phyloP scores from a whole-genome alignment of 2,888 invertebrate genomes.

The Cheilosia pagana region DNA sequence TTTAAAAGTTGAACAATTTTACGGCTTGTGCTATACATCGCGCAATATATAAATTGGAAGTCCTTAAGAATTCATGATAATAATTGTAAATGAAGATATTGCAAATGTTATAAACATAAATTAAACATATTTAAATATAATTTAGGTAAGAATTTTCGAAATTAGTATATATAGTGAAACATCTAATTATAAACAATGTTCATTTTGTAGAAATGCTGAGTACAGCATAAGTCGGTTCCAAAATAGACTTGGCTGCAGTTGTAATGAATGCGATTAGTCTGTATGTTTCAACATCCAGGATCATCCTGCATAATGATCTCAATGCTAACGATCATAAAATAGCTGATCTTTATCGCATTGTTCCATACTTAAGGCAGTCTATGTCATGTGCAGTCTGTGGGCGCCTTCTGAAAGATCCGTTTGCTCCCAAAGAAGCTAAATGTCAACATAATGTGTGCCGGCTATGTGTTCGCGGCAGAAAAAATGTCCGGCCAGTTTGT shows the following conservation, averaged over 20 bases:
- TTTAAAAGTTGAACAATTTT: slow-evolving; percentile 20
- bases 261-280: slow-evolving; percentile 80
- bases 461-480: slow-evolving; percentile 92
- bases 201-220: slow-evolving; percentile 23
- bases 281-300: slow-evolving; percentile 80
- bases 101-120: not conserved
- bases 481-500: slow-evolving; percentile 93
- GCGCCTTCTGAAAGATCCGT: slow-evolving; percentile 91
- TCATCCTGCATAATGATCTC: slow-evolving; percentile 78
- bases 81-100: slow-evolving; percentile 52
- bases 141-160: not conserved
- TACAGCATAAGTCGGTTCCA: slow-evolving; percentile 4
- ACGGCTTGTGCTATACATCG: not conserved
- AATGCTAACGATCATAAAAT: slow-evolving; percentile 86
- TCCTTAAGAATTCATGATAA: slow-evolving; percentile 21
- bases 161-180: not conserved
- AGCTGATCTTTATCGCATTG: slow-evolving; percentile 91
- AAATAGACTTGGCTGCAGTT: slow-evolving; percentile 14
- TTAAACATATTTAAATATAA: slow-evolving; percentile 8
- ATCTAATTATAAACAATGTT: too few species aligned
- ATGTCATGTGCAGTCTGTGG: slow-evolving; percentile 96
- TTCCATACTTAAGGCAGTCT: slow-evolving; percentile 93
- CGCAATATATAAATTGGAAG: slow-evolving; percentile 28
- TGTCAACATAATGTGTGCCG: slow-evolving; percentile 96
- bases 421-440: slow-evolving; percentile 89